These are phyloP conservation scores for Chloromyia formosa DNA, from an alignment of 2,888 invertebrate genomes.

Conservation along the genomic window DNA sequence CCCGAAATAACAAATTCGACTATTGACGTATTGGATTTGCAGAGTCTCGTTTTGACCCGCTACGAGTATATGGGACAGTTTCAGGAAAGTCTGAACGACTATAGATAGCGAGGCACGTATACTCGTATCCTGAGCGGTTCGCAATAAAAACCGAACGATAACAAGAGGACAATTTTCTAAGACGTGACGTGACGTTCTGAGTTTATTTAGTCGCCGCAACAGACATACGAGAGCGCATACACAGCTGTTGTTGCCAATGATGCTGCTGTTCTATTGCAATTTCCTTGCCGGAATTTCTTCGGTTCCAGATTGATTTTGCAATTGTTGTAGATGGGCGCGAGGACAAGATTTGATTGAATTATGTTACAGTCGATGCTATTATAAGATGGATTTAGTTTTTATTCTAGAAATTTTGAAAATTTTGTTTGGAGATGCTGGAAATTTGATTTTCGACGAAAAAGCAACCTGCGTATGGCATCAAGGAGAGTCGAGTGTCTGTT, in stretches of 20 bases:
- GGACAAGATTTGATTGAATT: background rate
- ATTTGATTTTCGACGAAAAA: too few relatives aligned
- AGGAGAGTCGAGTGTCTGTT: too few relatives aligned
- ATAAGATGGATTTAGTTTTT: too few relatives aligned
- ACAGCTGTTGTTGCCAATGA: background rate
- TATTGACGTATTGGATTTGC: constrained; percentile 34
- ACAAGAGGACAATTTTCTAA: constrained; percentile 51
- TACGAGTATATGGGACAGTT: constrained; percentile 6
- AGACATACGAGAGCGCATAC: background rate
- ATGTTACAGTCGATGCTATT: background rate
- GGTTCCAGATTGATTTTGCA: background rate
- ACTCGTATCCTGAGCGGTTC: constrained; percentile 41
- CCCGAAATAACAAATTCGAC: constrained; percentile 44
- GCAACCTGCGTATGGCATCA: too few relatives aligned
- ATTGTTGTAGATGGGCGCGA: background rate
- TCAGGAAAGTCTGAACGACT: too few relatives aligned
- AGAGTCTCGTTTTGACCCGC: constrained; percentile 13
- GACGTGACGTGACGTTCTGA: constrained; percentile 47
- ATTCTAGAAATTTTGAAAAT: too few relatives aligned
- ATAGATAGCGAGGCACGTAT: constrained; percentile 47
- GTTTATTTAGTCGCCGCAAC: constrained; percentile 23
- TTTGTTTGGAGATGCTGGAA: too few relatives aligned
- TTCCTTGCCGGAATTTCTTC: constrained; percentile 40
- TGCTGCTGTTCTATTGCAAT: constrained; percentile 23
- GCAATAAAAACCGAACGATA: constrained; percentile 48